Evolutionary conservation across 2,888 invertebrate species (phyloP).

Genomic region (Drosophila limbata): DNA sequence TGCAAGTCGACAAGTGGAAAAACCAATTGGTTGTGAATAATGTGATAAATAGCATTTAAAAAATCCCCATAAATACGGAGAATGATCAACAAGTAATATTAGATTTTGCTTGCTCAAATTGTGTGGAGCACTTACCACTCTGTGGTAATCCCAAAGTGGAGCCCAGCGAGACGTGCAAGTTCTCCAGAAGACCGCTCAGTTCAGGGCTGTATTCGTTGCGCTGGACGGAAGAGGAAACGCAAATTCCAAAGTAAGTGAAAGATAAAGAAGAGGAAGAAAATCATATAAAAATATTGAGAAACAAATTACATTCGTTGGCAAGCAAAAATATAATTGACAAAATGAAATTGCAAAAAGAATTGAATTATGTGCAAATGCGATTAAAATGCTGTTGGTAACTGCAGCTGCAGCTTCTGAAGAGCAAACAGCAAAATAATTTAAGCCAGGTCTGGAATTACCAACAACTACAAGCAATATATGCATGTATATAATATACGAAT

Average conservation of each 20-base stretch:
- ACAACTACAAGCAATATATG: conserved; percentile 32
- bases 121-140: conserved; percentile 77
- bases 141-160: conserved; percentile 84
- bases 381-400: conserved; percentile 60
- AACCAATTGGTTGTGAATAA: neutral
- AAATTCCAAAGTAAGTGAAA: conserved; percentile 3
- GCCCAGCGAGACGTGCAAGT: conserved; percentile 84
- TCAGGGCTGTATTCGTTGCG: conserved; percentile 84
- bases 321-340: conserved; percentile 68
- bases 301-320: conserved; percentile 48
- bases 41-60: neutral
- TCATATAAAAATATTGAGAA: conserved; percentile 43
- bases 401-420: conserved; percentile 24
- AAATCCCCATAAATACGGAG: neutral
- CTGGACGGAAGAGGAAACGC: conserved; percentile 49
- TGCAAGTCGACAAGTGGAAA: neutral
- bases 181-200: conserved; percentile 84
- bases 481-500: conserved; percentile 11
- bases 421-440: conserved; percentile 67
- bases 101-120: conserved; percentile 12
- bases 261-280: neutral
- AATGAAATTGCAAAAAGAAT: conserved; percentile 73
- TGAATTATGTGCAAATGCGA: conserved; percentile 77
- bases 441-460: conserved; percentile 59
- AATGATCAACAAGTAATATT: neutral